A percentile compares a stretch with the other conserved stretches of the same genome.
These are phyloP conservation scores for Triplophysa rosa DNA, from an alignment of 2,113 vertebrate species.

Conservation along the genomic window DNA sequence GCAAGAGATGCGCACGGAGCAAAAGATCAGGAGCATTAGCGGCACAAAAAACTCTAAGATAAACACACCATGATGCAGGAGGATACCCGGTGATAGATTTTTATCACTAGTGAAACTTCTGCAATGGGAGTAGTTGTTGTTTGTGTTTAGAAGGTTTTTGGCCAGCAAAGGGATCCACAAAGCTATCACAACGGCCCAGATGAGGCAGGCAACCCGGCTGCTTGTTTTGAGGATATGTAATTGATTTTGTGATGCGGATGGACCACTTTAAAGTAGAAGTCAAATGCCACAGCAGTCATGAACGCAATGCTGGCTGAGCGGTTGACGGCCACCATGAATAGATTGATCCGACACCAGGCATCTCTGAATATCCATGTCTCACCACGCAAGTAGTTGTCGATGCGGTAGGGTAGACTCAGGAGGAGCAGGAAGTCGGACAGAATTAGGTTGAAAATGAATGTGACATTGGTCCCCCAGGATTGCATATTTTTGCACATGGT, in stretches of 20 bases:
- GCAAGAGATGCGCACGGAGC: slow-evolving; percentile 36
- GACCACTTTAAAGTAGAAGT: slow-evolving; percentile 78
- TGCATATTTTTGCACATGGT: slow-evolving; percentile 60
- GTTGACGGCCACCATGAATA: slow-evolving; percentile 61
- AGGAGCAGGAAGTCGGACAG: slow-evolving; percentile 74
- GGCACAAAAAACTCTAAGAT: slow-evolving; percentile 45
- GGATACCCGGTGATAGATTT: slow-evolving; percentile 34
- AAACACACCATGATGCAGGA: slow-evolving; percentile 56
- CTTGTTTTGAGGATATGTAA: slow-evolving; percentile 59
- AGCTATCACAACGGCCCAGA: slow-evolving; percentile 69
- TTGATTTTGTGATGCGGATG: slow-evolving; percentile 71
- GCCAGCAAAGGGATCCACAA: slow-evolving; percentile 69
- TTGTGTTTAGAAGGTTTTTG: slow-evolving; percentile 54
- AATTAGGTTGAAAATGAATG: slow-evolving; percentile 76
- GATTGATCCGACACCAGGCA: slow-evolving; percentile 53
- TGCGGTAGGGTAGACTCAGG: slow-evolving; percentile 73
- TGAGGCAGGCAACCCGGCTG: slow-evolving; percentile 43
- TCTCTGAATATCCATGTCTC: slow-evolving; percentile 53
- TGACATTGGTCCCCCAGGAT: slow-evolving; percentile 67
- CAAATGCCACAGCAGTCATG: slow-evolving; percentile 72
- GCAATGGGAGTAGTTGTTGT: slow-evolving; percentile 57
- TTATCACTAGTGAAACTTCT: slow-evolving; percentile 70
- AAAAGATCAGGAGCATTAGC: slow-evolving; percentile 43
- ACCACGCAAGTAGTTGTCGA: slow-evolving; percentile 63
- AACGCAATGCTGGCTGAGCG: slow-evolving; percentile 75